Percentiles rank a stretch among this genome's conserved stretches.
phyloP scores from a whole-genome alignment of 2,797 vertebrate genomes.

The Rhadinocentrus ornatus region DNA sequence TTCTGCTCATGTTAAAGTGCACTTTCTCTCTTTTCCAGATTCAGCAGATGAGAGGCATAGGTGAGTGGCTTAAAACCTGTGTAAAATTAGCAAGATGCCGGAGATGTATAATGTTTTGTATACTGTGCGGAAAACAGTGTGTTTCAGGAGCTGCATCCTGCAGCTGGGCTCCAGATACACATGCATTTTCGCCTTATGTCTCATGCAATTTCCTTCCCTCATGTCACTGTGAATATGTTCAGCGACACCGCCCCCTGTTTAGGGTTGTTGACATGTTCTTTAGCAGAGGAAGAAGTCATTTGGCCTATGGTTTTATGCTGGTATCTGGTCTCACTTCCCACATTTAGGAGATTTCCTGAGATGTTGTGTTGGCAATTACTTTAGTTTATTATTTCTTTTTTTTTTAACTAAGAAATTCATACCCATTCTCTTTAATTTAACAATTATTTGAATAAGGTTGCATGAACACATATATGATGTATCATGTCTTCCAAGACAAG shows the following conservation, averaged over 20 bases:
- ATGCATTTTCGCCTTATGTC: constrained; percentile 74
- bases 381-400: not conserved
- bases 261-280: constrained; percentile 61
- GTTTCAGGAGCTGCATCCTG: constrained; percentile 43
- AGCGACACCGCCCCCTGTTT: constrained; percentile 69
- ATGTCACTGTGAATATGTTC: constrained; percentile 75
- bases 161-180: constrained; percentile 78
- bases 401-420: constrained; percentile 5
- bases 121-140: constrained; percentile 7
- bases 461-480: not conserved
- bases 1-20: constrained; percentile 43
- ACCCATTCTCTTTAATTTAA: not conserved
- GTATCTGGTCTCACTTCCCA: constrained; percentile 39
- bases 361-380: constrained; percentile 6
- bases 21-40: constrained; percentile 35
- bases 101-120: not conserved
- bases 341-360: constrained; percentile 21
- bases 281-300: constrained; percentile 58
- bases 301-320: constrained; percentile 67
- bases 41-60: constrained; percentile 33
- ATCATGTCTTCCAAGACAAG: not conserved
- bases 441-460: not conserved
- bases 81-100: not conserved
- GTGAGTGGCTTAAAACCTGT: constrained; percentile 1
- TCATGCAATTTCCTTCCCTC: constrained; percentile 77